Base-by-base conservation (phyloP, 2,888 invertebrate genomes). In the Pantelozetes paolii region DNA sequence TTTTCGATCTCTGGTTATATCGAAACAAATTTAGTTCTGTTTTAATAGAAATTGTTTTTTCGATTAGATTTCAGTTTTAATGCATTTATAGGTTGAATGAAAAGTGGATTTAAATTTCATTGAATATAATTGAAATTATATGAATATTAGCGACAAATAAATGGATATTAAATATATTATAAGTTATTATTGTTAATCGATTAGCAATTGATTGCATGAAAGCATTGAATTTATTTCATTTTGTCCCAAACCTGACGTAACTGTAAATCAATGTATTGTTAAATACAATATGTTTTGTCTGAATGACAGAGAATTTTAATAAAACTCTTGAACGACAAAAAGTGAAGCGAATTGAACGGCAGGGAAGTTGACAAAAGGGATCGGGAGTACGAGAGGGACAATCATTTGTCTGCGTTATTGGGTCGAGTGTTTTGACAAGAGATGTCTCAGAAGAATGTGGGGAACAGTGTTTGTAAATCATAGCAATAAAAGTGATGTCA, bases 381-480 rank as follows among this genome's bases (percentile, higher is more conserved):
- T 40, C 13, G 50, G 20, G 50, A 50, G 50, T 11, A n/a, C 8
- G 50, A 50, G 50, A 50, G 50, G 18, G 50, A 50, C 6, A n/a
- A n/a, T 57, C 50, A 13, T 6, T 57, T 26, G 57, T 57, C 20
- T 57, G 6, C 57, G 9, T 26, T 57, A 57, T 57, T 57, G 20
- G 20, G 57, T 57, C 26, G 26, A 57, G 57, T 57, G 57, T 57
- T 57, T 57, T 57, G 57, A 57, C 57, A 57, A n/a, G 20, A 5
- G 5, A 57, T 57, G 57, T 57, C 50, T 57, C n/a, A 20, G 2
- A 57, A 26, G 28, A 57, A 23, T 57, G 28, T 57, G 26, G 23
- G 26, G 26, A 57, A 57, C 20, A 57, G 57, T 57, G 57, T 26
- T 57, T 57, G 57, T 57, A 57, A 57, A 57, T 57, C 57, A 57